Conservation (phyloP, 2,888 invertebrate species). For the Polydesmus complanatus region DNA sequence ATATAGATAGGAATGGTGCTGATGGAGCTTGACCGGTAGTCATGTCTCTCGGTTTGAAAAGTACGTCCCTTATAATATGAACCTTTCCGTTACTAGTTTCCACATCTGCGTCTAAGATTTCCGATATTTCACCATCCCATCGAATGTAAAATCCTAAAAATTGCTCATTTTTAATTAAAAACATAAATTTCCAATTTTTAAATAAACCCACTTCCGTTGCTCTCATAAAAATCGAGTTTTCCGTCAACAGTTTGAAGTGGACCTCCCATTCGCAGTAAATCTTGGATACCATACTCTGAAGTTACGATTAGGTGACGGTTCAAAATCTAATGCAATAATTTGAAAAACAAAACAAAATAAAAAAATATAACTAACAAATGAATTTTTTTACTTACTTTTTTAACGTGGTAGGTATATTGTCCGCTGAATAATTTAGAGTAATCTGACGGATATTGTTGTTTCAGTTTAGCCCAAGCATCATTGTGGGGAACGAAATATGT, state of each 20-base stretch:
- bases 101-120: slow-evolving; percentile 78
- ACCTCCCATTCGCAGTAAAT: not conserved
- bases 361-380: not conserved
- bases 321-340: not conserved
- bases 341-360: not conserved
- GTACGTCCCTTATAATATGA: slow-evolving; percentile 80
- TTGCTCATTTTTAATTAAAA: not conserved
- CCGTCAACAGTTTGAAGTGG: not conserved
- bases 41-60: slow-evolving; percentile 69
- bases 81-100: slow-evolving; percentile 92
- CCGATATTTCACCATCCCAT: slow-evolving; percentile 71
- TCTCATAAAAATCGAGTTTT: not conserved
- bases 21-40: slow-evolving; percentile 27
- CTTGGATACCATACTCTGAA: not conserved
- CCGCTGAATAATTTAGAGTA: slow-evolving; percentile 71
- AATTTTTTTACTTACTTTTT: slow-evolving; percentile 13
- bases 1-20: slow-evolving; percentile 3
- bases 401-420: slow-evolving; percentile 65
- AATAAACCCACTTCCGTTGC: not conserved
- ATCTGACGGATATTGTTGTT: slow-evolving; percentile 59
- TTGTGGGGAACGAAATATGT: slow-evolving; percentile 87
- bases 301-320: not conserved
- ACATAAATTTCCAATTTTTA: slow-evolving; percentile 6
- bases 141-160: slow-evolving; percentile 55
- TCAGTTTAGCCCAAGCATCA: slow-evolving; percentile 70